Evolutionary conservation across 2,797 vertebrate genomes (phyloP).

Genomic region (Gambusia yucatana): DNA sequence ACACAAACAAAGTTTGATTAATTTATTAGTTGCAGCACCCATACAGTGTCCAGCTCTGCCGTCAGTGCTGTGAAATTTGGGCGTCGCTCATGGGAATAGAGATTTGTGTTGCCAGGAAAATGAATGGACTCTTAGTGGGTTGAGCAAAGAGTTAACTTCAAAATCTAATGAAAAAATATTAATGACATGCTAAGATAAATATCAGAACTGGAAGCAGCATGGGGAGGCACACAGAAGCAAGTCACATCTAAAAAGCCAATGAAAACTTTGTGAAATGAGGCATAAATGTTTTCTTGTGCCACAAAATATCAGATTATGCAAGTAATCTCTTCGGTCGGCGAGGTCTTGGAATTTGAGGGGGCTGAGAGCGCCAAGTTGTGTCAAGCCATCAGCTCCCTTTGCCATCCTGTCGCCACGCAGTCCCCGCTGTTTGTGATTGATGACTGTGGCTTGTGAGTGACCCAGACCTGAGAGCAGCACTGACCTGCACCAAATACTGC

Average conservation of each 20-base stretch:
- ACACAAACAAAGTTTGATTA: constrained; percentile 5
- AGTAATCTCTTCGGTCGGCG: constrained; percentile 75
- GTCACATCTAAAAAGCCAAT: constrained; percentile 79
- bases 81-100: constrained; percentile 24
- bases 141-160: constrained; percentile 53
- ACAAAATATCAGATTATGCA: constrained; percentile 78
- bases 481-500: constrained; percentile 56
- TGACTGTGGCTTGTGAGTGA: constrained; percentile 67
- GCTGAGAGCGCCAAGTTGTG: constrained; percentile 73
- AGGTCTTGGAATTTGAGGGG: constrained; percentile 67
- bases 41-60: constrained; percentile 22
- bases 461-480: constrained; percentile 49
- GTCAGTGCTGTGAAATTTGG: constrained; percentile 18
- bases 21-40: neutral
- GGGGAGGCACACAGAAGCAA: constrained; percentile 68
- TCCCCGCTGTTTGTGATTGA: constrained; percentile 77
- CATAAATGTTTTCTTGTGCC: constrained; percentile 84
- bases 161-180: constrained; percentile 73
- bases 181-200: constrained; percentile 78
- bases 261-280: constrained; percentile 69
- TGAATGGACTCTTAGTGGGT: constrained; percentile 22
- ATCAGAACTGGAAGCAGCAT: constrained; percentile 61
- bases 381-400: constrained; percentile 73
- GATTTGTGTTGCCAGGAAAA: constrained; percentile 18
- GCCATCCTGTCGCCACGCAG: constrained; percentile 62